Evolutionary conservation across 2,888 invertebrate species (phyloP).

Genomic region (Pecten maximus): DNA sequence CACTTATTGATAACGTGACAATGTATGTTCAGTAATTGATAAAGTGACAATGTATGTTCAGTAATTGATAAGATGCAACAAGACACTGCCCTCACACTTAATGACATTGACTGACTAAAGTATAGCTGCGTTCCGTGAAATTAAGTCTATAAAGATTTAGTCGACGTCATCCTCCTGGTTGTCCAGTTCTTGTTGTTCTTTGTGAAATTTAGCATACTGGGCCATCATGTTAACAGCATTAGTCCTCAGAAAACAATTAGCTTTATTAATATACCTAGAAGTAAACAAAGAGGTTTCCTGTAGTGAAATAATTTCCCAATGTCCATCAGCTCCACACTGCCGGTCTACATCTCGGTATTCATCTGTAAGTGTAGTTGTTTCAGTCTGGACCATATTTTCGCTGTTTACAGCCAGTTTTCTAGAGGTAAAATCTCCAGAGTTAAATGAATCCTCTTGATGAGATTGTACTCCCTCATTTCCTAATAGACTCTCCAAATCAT

Average conservation of each 20-base stretch:
- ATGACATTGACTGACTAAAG: too few relatives aligned
- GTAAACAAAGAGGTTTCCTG: background rate
- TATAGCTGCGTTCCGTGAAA: too few relatives aligned
- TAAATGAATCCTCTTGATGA: background rate
- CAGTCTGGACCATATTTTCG: background rate
- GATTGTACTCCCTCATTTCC: background rate
- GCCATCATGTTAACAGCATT: background rate
- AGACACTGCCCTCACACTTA: too few relatives aligned
- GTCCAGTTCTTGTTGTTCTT: background rate
- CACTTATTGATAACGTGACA: too few relatives aligned
- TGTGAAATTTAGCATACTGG: background rate
- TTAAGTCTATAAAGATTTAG: too few relatives aligned
- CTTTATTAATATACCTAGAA: background rate
- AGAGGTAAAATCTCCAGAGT: background rate
- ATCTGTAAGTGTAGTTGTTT: background rate
- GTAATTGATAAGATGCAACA: too few relatives aligned
- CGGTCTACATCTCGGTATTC: background rate
- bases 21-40: too few relatives aligned
- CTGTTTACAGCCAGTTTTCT: background rate
- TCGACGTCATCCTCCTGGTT: background rate
- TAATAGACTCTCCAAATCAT: background rate
- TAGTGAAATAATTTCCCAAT: background rate
- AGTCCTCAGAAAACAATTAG: background rate
- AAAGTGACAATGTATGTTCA: too few relatives aligned
- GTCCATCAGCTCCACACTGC: background rate